These are phyloP conservation scores for Eucriotettix oculatus DNA, from an alignment of 2,888 invertebrate genomes.

Conservation along the genomic window DNA sequence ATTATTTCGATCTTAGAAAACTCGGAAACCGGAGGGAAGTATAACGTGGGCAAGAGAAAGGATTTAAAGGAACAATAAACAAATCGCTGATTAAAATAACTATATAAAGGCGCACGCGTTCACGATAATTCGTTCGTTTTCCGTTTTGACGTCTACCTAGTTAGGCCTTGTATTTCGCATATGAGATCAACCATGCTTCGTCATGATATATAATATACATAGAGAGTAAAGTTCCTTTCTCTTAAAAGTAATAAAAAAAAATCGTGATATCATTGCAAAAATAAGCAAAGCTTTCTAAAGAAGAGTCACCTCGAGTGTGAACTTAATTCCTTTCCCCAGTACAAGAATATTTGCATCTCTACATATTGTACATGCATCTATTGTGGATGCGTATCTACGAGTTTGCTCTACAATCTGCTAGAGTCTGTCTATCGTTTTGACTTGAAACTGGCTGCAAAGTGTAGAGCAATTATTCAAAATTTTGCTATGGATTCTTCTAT, in stretches of 20 bases:
- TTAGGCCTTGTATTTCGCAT: conserved; percentile 12
- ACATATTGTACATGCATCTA: conserved; percentile 9
- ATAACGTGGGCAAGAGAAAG: neutral
- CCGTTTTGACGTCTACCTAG: conserved; percentile 8
- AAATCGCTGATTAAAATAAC: conserved; percentile 4
- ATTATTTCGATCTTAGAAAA: conserved; percentile 8
- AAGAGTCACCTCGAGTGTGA: conserved; percentile 2
- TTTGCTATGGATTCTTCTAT: neutral
- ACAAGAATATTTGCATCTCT: conserved; percentile 10
- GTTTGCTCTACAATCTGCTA: neutral
- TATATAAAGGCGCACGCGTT: conserved; percentile 4
- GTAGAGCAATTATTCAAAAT: neutral
- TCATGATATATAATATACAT: conserved; percentile 4
- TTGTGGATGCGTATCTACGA: conserved; percentile 5
- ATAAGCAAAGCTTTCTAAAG: conserved; percentile 10
- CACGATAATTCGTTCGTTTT: conserved; percentile 3
- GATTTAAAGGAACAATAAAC: conserved; percentile 4
- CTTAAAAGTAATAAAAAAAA: neutral
- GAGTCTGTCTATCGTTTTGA: neutral
- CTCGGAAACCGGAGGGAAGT: conserved; percentile 8
- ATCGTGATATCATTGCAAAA: conserved; percentile 7
- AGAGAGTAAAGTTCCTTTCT: neutral
- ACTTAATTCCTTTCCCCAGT: conserved; percentile 3
- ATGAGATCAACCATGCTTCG: conserved; percentile 13
- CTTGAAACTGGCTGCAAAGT: neutral